Evolutionary conservation across 2,888 invertebrate genomes (phyloP), one percentile per base, ranked within the genome.

Genomic region (Chironomus riparius): DNA sequence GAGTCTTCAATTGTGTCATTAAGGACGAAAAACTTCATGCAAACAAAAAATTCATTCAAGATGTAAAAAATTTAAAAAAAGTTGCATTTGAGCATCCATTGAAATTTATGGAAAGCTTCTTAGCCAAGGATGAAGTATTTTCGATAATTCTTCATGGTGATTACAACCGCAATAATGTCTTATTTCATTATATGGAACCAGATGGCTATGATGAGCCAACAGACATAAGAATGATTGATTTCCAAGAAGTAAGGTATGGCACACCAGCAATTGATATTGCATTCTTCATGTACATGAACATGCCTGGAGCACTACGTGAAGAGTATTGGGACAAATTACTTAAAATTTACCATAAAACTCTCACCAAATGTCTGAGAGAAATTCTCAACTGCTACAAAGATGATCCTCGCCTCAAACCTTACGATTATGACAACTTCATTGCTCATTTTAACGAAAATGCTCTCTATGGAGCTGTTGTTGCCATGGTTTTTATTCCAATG

Each of bases 141-240:
- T 80, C 79, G 4, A 81, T 81, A 2, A 82, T 83, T 50, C 78
- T 82, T 12, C 84, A 83, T 76, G 84, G 84, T 18, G 84, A 84
- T 73, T 84, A 80, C 76, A 83, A 83, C 79, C 80, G 84, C 3
- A 84, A 84, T 78, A 84, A 84, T 79, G 83, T 84, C 2, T 78
- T 84, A 38, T 84, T 83, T 76, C 80, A 80, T 47, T 81, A 82
- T 77, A 79, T 79, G 2, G 12, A 73, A 0, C 24, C 69, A 5
- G 70, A 76, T 10, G 77, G 62, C 6, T 77, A 68, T 72, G 77
- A 76, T 47, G 61, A 77, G 73, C 79, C 79, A 1, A 79, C 79
- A 24, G 79, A 79, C 78, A 78, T 81, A 2, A 81, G 81, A 78
- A 79, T 83, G 80, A 82, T 84, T 76, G 84, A 84, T 78, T 84